These are phyloP conservation scores for Protodeltote pygarga DNA, from an alignment of 2,888 invertebrate genomes.

Conservation along the genomic window DNA sequence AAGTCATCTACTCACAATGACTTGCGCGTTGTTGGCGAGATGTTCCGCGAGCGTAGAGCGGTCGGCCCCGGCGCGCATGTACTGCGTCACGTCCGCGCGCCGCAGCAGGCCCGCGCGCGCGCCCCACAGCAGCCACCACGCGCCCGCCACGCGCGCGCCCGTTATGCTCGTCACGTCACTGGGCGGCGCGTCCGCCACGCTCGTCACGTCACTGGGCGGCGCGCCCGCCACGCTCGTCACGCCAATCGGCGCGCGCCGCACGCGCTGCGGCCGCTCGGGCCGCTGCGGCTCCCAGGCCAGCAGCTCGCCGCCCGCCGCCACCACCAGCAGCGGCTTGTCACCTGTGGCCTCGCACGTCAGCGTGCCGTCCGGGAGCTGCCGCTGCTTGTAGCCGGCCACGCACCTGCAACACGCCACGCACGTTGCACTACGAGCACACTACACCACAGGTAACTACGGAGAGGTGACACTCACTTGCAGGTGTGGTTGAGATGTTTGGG, in stretches of 20 bases:
- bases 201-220: conserved; percentile 79
- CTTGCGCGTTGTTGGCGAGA: neutral
- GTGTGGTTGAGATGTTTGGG: conserved; percentile 74
- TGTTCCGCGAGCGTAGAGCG: conserved; percentile 21
- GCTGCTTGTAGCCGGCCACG: conserved; percentile 88
- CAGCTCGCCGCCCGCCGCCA: conserved; percentile 88
- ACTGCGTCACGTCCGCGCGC: conserved; percentile 42
- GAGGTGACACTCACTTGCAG: conserved; percentile 73
- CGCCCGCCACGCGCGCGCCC: conserved; percentile 58
- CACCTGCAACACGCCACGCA: conserved; percentile 86
- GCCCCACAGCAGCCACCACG: conserved; percentile 76
- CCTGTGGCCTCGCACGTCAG: conserved; percentile 86
- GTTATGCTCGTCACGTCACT: conserved; percentile 60
- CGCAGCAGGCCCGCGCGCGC: conserved; percentile 63
- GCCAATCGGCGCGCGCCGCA: no score
- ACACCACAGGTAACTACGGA: neutral
- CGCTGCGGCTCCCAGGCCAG: conserved; percentile 88
- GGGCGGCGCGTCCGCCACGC: conserved; percentile 7
- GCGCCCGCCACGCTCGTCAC: conserved; percentile 67
- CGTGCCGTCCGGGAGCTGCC: conserved; percentile 69
- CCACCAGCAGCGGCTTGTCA: conserved; percentile 88
- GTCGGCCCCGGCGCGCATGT: conserved; percentile 16
- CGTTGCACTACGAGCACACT: neutral
- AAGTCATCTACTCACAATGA: neutral
- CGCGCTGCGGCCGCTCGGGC: conserved; percentile 64